phyloP scores from a whole-genome alignment of 2,888 invertebrate genomes.

The Drepanosiphum platanoidis region DNA sequence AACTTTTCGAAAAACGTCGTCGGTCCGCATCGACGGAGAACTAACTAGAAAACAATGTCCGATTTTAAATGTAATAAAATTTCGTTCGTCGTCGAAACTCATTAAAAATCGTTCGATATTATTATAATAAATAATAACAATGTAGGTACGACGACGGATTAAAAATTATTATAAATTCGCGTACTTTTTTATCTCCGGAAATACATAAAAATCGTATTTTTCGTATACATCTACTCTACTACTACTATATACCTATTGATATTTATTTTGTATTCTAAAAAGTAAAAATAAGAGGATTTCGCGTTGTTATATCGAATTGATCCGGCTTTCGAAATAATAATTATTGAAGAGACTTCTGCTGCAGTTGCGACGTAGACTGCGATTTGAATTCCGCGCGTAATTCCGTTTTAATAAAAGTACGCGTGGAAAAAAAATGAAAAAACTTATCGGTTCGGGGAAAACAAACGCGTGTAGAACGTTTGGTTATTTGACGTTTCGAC shows the following conservation, averaged over 20 bases:
- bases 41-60: too few species aligned
- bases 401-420: neutral
- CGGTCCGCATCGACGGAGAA: too few species aligned
- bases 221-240: neutral
- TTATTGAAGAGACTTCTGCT: neutral
- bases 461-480: too few species aligned
- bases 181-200: too few species aligned
- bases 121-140: too few species aligned
- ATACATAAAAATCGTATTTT: neutral
- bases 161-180: too few species aligned
- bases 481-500: too few species aligned
- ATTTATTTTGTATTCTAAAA: constrained; percentile 22
- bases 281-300: constrained; percentile 23
- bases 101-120: too few species aligned
- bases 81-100: too few species aligned
- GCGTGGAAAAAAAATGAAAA: neutral
- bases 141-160: too few species aligned
- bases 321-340: constrained; percentile 15
- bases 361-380: neutral
- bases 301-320: neutral
- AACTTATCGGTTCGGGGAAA: neutral
- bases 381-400: neutral
- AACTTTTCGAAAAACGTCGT: too few species aligned
- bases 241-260: neutral
- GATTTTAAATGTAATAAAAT: too few species aligned